These are phyloP conservation scores for Bradypodion ventrale DNA, from an alignment of 2,797 vertebrate genomes.

Conservation along the genomic window DNA sequence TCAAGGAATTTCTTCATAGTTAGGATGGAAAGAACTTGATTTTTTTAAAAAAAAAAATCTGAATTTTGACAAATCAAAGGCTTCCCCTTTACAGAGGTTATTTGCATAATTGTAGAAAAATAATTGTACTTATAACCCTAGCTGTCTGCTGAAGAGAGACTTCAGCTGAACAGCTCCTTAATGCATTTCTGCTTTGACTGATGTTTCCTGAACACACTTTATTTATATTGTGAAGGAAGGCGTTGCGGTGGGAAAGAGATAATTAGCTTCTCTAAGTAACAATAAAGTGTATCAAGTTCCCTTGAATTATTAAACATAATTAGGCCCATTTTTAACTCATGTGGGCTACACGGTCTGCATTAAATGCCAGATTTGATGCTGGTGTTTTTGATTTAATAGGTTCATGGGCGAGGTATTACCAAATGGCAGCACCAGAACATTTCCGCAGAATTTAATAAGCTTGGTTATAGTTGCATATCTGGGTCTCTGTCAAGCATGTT, in stretches of 20 bases:
- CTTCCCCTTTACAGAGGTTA: background rate
- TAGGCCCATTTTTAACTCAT: slow-evolving; percentile 72
- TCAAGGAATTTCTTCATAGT: no score
- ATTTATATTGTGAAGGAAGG: slow-evolving; percentile 33
- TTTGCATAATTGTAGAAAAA: no score
- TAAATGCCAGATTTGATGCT: slow-evolving; percentile 59
- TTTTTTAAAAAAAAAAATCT: no score
- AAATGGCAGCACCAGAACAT: slow-evolving; percentile 26
- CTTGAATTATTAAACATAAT: slow-evolving; percentile 75
- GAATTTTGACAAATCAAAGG: no score
- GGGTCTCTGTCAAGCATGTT: no score
- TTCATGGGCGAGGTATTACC: slow-evolving; percentile 40
- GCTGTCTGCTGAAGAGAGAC: slow-evolving; percentile 27
- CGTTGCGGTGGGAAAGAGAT: slow-evolving; percentile 42
- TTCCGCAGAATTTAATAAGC: slow-evolving; percentile 31
- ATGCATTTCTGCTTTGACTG: slow-evolving; percentile 53
- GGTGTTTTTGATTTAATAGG: slow-evolving; percentile 58
- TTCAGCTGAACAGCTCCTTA: slow-evolving; percentile 10
- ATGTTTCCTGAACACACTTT: slow-evolving; percentile 46
- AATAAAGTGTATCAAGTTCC: slow-evolving; percentile 62
- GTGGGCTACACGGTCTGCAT: slow-evolving; percentile 65
- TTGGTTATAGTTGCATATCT: background rate
- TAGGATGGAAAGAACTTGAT: no score
- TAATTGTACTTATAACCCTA: background rate
- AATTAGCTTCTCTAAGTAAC: slow-evolving; percentile 61